Conservation (phyloP, 1,140 invertebrate species). For the Zaprionus taronus region DNA sequence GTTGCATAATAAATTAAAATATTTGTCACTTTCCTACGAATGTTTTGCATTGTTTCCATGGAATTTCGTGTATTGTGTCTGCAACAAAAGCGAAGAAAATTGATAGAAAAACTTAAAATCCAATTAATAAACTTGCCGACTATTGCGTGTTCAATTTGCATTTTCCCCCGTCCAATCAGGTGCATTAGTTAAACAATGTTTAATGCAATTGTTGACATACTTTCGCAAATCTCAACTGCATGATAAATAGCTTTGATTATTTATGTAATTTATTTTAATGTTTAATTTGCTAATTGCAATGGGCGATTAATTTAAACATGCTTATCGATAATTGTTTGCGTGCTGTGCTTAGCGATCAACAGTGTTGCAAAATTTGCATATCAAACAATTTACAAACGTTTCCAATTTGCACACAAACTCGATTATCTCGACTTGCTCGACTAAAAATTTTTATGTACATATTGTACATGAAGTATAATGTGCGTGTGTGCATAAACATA, state of each 20-base stretch:
- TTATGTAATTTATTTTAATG: conserved; percentile 12
- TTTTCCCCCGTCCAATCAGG: conserved; percentile 1
- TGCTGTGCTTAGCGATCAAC: conserved; percentile 33
- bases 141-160: conserved; percentile 4
- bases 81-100: conserved; percentile 26
- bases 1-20: conserved; percentile 75
- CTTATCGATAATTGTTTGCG: conserved; percentile 53
- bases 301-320: conserved; percentile 16
- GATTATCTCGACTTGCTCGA: neutral
- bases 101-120: conserved; percentile 15
- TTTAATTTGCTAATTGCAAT: conserved; percentile 25
- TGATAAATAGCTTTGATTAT: conserved; percentile 19
- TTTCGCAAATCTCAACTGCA: conserved; percentile 9
- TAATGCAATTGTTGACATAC: conserved; percentile 35
- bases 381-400: conserved; percentile 9
- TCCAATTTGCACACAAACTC: neutral
- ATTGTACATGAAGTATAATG: neutral
- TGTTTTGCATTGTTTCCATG: conserved; percentile 35
- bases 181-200: conserved; percentile 13
- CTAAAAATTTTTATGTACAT: neutral
- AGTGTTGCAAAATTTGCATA: conserved; percentile 54
- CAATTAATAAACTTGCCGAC: conserved; percentile 25
- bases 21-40: conserved; percentile 58
- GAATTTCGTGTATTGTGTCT: conserved; percentile 25
- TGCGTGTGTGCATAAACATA: too few relatives aligned